Conservation (phyloP, 2,888 invertebrate genomes). For the Periphyllus acericola region DNA sequence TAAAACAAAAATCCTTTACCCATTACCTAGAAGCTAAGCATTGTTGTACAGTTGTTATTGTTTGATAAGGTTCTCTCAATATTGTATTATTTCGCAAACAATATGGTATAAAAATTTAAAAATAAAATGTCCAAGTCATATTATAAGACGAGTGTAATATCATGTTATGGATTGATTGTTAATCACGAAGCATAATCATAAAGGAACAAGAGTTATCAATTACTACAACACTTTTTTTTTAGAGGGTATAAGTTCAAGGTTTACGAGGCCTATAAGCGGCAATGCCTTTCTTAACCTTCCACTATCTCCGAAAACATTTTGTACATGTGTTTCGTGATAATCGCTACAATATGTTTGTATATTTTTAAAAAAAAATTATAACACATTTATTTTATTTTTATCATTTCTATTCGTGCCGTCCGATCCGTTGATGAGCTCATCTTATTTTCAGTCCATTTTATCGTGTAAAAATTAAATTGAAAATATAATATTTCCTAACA, state of each 20-base stretch:
- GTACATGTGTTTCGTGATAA: not conserved
- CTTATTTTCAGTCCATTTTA: not conserved
- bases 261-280: not conserved
- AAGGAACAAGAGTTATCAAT: not conserved
- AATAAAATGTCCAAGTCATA: too few species aligned
- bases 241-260: slow-evolving; percentile 37
- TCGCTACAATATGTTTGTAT: not conserved
- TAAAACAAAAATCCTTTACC: too few species aligned
- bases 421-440: not conserved
- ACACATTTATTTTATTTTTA: not conserved
- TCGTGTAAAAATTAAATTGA: not conserved
- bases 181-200: not conserved
- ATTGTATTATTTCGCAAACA: too few species aligned
- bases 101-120: too few species aligned
- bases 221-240: not conserved
- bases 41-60: too few species aligned
- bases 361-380: not conserved
- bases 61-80: too few species aligned
- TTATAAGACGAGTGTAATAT: too few species aligned
- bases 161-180: too few species aligned
- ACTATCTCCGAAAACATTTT: not conserved
- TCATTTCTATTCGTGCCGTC: not conserved
- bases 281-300: slow-evolving; percentile 13
- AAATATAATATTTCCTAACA: too few species aligned
- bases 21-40: too few species aligned